phyloP scores from a whole-genome alignment of 2,888 invertebrate species.

The Cancer borealis region DNA sequence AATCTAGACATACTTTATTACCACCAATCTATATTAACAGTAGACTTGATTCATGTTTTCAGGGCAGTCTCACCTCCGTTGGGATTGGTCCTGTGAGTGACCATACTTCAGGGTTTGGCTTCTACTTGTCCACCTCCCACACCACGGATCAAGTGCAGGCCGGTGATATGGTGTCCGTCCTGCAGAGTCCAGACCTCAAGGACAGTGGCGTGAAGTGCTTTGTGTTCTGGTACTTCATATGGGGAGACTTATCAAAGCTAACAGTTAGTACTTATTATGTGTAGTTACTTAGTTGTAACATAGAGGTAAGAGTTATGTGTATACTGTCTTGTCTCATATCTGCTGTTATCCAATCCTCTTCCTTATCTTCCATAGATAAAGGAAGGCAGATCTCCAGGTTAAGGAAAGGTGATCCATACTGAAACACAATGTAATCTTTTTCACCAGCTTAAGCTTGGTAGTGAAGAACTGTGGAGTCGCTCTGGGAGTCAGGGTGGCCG shows the following conservation, averaged over 20 bases:
- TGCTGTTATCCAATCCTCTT: background rate
- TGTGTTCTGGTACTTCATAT: conserved; percentile 72
- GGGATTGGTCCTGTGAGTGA: conserved; percentile 68
- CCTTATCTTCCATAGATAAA: background rate
- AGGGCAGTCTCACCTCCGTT: conserved; percentile 56
- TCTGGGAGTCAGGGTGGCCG: conserved; percentile 60
- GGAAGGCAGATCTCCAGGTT: background rate
- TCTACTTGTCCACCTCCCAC: conserved; percentile 42
- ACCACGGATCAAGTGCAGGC: background rate
- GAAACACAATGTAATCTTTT: background rate
- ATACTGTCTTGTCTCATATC: too few species aligned
- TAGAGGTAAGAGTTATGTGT: background rate
- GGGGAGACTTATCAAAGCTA: conserved; percentile 59
- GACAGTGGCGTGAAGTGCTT: conserved; percentile 48
- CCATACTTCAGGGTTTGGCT: conserved; percentile 61
- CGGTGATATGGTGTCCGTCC: background rate
- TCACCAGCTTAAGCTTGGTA: conserved; percentile 49
- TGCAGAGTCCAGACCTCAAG: conserved; percentile 58
- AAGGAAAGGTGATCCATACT: background rate
- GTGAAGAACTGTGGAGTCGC: conserved; percentile 28
- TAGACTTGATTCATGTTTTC: background rate
- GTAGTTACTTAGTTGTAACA: too few species aligned
- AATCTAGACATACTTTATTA: background rate
- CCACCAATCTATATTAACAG: background rate
- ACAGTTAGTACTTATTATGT: conserved; percentile 37